Conservation (phyloP, 2,113 vertebrate genomes). For the Orthonyx spaldingii region DNA sequence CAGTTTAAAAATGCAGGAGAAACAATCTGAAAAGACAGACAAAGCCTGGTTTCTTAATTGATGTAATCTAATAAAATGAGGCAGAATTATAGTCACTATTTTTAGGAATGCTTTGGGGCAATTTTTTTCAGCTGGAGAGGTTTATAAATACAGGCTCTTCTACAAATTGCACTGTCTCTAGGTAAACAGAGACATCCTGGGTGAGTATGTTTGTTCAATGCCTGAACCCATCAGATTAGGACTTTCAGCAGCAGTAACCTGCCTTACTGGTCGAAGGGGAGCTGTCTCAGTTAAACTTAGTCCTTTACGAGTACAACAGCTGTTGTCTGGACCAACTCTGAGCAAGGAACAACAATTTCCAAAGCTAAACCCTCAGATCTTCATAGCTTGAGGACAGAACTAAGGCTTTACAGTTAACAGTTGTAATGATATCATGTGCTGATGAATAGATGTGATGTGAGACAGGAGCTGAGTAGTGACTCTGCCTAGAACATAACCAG, state of each 20-base stretch:
- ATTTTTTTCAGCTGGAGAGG: background rate
- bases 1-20: slow-evolving; percentile 1
- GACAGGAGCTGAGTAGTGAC: background rate
- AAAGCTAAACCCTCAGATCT: background rate
- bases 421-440: background rate
- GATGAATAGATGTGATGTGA: background rate
- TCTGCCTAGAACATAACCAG: background rate
- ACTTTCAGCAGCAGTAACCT: background rate
- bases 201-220: background rate
- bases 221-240: background rate
- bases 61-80: slow-evolving; percentile 47
- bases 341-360: background rate
- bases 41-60: slow-evolving; percentile 45
- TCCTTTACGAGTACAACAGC: background rate
- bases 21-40: slow-evolving; percentile 25
- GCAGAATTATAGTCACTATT: slow-evolving; percentile 22
- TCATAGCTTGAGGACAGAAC: background rate
- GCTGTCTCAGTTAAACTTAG: background rate
- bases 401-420: background rate
- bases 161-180: background rate
- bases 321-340: background rate
- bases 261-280: background rate
- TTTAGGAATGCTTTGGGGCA: slow-evolving; percentile 15
- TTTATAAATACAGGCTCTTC: slow-evolving; percentile 8
- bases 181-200: slow-evolving; percentile 9